Evolutionary conservation across 2,888 invertebrate genomes (phyloP), one percentile per base, ranked within the genome.

Genomic region (Lasius fuliginosus): DNA sequence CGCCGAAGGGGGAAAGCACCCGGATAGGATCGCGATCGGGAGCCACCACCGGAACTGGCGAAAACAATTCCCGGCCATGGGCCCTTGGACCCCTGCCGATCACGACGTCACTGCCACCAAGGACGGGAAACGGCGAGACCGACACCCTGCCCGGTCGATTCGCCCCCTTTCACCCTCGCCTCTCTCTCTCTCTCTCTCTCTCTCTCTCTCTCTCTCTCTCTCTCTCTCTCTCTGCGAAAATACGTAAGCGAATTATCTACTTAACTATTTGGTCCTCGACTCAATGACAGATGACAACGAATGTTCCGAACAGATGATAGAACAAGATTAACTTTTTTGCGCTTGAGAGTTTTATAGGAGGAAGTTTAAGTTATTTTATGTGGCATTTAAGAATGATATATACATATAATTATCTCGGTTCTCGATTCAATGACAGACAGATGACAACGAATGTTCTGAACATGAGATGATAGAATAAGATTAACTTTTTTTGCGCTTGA

Each of bases 1-100:
- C 93, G 93, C 92, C 93, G 93, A 33, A 12, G 85, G 84, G 83
- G 90, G 86, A 67, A 88, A 90, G 89, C 90, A 92, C 88, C 89
- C 92, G 89, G 91, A 91, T 83, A 92, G 90, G 90, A 92, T 91
- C 90, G 92, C 91, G 90, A 94, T 89, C 92, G 92, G 87, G 89
- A 93, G 92, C 94, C 94, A 94, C 93, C 94, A 93, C 93, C 94
- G 92, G 91, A 92, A 90, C 92, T 92, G 92, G 90, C 90, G 92
- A 85, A 92, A 92, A 93, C 91, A 95, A 93, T 94, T 95, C 95
- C 95, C 95, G 95, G 94, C 95, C 94, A 94, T 94, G 92, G 94
- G 92, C 94, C 93, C 92, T 40, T 40, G 81, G 71, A 83, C 85
- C 85, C 85, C 83, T 69, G 64, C 84, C 74, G 83, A 68, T n/a